These are phyloP conservation scores for Dynastes maya DNA, from an alignment of 2,888 invertebrate genomes.

Conservation along the genomic window DNA sequence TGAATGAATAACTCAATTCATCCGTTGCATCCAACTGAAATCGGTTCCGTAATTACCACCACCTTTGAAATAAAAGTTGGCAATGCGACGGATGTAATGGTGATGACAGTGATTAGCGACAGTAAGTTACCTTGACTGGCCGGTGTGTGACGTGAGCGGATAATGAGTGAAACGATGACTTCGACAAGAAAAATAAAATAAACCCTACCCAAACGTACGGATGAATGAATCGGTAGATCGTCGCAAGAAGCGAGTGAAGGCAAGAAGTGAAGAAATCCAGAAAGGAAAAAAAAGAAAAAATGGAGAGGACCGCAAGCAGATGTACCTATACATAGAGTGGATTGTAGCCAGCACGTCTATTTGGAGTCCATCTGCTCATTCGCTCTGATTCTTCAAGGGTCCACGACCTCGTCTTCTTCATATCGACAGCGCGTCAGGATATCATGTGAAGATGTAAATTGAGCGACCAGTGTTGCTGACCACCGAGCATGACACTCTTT, in stretches of 20 bases:
- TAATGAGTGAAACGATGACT: slow-evolving; percentile 33
- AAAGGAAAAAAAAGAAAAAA: slow-evolving; percentile 28
- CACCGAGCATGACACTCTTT: slow-evolving; percentile 61
- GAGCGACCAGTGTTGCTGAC: slow-evolving; percentile 58
- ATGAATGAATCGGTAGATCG: slow-evolving; percentile 45
- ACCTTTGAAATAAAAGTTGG: slow-evolving; percentile 24
- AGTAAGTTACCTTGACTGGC: slow-evolving; percentile 10
- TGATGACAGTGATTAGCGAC: slow-evolving; percentile 24
- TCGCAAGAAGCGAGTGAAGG: slow-evolving; percentile 37
- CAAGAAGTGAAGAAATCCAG: slow-evolving; percentile 41
- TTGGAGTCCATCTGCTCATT: slow-evolving; percentile 51
- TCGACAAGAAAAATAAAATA: slow-evolving; percentile 44
- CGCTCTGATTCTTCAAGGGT: slow-evolving; percentile 56
- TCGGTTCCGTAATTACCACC: slow-evolving; percentile 2
- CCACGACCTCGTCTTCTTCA: slow-evolving; percentile 53
- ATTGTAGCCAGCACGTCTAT: slow-evolving; percentile 31
- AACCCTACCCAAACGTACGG: slow-evolving; percentile 40
- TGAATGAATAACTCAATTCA: slow-evolving; percentile 13
- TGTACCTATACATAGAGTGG: slow-evolving; percentile 37
- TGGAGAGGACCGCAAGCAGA: slow-evolving; percentile 41
- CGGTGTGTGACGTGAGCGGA: slow-evolving; percentile 23
- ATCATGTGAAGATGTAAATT: slow-evolving; percentile 63
- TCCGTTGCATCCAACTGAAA: not conserved
- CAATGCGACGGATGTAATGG: slow-evolving; percentile 1
- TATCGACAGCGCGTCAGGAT: slow-evolving; percentile 56